Base-by-base conservation (phyloP, 1,140 invertebrate species). In the Laodelphax striatellus region DNA sequence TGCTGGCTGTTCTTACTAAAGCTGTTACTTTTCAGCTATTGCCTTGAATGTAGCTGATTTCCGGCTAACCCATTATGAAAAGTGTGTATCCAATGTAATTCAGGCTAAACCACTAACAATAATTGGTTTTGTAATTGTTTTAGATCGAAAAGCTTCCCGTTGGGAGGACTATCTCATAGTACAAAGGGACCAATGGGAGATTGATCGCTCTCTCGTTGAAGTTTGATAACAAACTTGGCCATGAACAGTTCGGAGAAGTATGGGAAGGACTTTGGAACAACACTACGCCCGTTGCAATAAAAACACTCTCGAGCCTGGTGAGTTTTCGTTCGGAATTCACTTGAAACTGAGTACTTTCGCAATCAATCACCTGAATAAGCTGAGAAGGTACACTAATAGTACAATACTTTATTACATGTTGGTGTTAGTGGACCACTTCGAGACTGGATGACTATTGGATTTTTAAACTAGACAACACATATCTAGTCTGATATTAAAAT, bases 211-310 rank as follows among this genome's bases (percentile, higher is more conserved):
- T n/a, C 11, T 96, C 94, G 2, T 76, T 99, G 53, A 95, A 96
- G 74, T 95, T 98, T 72, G 84, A 97, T 0, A 79, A 92, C n/a
- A 97, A 98, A 80, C 81, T 98, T 43, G 97, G 97, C 14, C 92
- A 97, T 69, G 97, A 97, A 0, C 96, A 99, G 70, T 98, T 99
- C 75, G 96, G 97, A 52, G 95, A 98, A 75, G 97, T 99, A 14
- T 98, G 94, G 94, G 95, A 98, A 77, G 97, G 95, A 9, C 78
- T 92, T 52, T 98, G 95, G 96, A 98, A 98, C 74, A 96, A 95
- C 71, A 98, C 95, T 11, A 97, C 95, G 10, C 91, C 94, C 0
- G 96, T 99, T 13, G 97, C 97, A 17, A 97, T 99, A 64, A 99
- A 99, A 75, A 99, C 95, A 14, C 80, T 99, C n/a, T n/a, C 4